These are phyloP conservation scores for Cataglyphis livida DNA, from an alignment of 2,888 invertebrate genomes.

Conservation along the genomic window DNA sequence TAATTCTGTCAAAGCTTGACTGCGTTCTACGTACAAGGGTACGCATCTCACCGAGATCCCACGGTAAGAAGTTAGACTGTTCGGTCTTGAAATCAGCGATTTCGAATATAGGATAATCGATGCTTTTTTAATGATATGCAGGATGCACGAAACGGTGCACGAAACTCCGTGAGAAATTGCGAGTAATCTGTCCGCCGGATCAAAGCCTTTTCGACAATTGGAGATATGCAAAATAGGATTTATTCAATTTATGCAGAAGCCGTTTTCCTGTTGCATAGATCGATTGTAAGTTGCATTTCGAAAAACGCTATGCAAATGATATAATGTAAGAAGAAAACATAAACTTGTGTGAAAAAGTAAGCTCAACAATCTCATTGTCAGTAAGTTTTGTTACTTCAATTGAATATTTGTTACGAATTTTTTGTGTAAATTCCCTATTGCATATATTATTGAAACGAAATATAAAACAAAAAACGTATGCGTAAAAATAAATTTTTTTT, in stretches of 20 bases:
- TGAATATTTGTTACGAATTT: not conserved
- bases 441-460: not conserved
- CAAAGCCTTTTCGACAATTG: slow-evolving; percentile 41
- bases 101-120: slow-evolving; percentile 39
- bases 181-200: slow-evolving; percentile 16
- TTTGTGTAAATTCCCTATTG: not conserved
- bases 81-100: slow-evolving; percentile 32
- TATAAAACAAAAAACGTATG: not conserved
- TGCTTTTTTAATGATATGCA: slow-evolving; percentile 45
- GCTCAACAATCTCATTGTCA: not conserved
- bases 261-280: slow-evolving; percentile 5
- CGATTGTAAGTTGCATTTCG: slow-evolving; percentile 7
- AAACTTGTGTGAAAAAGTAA: not conserved
- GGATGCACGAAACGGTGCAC: slow-evolving; percentile 15
- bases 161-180: slow-evolving; percentile 66
- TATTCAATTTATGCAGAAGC: slow-evolving; percentile 6
- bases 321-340: not conserved
- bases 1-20: slow-evolving; percentile 56
- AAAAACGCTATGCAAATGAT: slow-evolving; percentile 21
- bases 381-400: not conserved
- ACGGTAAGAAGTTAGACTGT: slow-evolving; percentile 64
- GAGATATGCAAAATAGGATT: slow-evolving; percentile 42
- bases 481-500: not conserved
- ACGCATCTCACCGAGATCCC: slow-evolving; percentile 65
- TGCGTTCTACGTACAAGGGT: slow-evolving; percentile 21